phyloP scores from a whole-genome alignment of 2,797 vertebrate genomes.

The Neosilurus hyrtlii region DNA sequence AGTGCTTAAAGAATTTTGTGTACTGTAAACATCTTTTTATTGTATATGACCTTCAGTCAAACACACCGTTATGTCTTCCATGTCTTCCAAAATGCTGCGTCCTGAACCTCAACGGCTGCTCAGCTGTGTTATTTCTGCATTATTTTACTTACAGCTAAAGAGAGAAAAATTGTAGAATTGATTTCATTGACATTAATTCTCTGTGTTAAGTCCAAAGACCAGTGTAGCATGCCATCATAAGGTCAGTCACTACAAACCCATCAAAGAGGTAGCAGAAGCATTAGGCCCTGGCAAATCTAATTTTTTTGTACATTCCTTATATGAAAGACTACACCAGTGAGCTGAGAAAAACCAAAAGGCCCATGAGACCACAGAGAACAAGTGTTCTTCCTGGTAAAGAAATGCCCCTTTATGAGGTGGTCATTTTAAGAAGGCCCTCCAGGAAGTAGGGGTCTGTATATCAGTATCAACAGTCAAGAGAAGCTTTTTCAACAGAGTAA shows the following conservation, averaged over 20 bases:
- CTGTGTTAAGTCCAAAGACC: neutral
- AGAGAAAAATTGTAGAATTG: neutral
- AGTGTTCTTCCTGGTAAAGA: neutral
- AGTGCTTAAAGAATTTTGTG: conserved; percentile 66
- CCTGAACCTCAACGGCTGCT: neutral
- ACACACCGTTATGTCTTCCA: neutral
- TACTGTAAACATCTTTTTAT: conserved; percentile 69
- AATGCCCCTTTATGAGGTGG: neutral
- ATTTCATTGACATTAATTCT: neutral
- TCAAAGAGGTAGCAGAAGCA: neutral
- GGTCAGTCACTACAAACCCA: neutral
- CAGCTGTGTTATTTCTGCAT: too few relatives aligned
- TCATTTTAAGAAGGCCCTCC: neutral
- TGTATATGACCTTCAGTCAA: conserved; percentile 69
- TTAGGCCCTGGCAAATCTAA: conserved; percentile 41
- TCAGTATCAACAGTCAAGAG: neutral
- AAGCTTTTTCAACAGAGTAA: neutral
- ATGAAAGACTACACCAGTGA: neutral
- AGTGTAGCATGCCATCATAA: neutral
- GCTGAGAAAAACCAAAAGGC: neutral
- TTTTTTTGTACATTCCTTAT: conserved; percentile 15
- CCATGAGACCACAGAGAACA: neutral
- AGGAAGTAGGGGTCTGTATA: neutral
- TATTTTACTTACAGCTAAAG: neutral
- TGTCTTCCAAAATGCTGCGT: neutral